phyloP scores from a whole-genome alignment of 53 echinoderm and acorn worm species.

The Zoroaster sp. region DNA sequence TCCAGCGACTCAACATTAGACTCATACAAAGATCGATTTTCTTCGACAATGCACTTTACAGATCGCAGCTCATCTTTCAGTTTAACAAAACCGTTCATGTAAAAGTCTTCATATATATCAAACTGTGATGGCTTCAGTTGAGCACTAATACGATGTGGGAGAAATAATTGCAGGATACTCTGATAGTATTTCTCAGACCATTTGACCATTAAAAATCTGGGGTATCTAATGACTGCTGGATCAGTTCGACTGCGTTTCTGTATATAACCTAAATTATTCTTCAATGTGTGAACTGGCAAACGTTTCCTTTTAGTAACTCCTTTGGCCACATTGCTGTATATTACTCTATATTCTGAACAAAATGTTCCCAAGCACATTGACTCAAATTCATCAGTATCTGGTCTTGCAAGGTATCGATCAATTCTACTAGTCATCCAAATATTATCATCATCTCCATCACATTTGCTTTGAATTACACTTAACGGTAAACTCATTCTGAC shows the following conservation, averaged over 20 bases:
- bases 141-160: slow-evolving; percentile 43
- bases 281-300: neutral
- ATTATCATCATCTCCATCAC: slow-evolving; percentile 31
- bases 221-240: slow-evolving; percentile 63
- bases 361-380: slow-evolving; percentile 54
- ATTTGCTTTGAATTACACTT: slow-evolving; percentile 54
- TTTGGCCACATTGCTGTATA: neutral
- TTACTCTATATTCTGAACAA: neutral
- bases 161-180: slow-evolving; percentile 59
- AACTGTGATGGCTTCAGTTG: slow-evolving; percentile 17
- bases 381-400: slow-evolving; percentile 17
- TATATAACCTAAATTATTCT: slow-evolving; percentile 16
- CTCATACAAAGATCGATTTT: slow-evolving; percentile 18
- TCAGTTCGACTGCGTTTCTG: slow-evolving; percentile 12
- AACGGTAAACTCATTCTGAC: slow-evolving; percentile 70
- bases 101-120: slow-evolving; percentile 61
- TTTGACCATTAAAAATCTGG: slow-evolving; percentile 47
- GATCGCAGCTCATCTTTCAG: slow-evolving; percentile 3
- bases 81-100: slow-evolving; percentile 7
- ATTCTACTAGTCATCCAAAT: slow-evolving; percentile 53
- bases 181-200: slow-evolving; percentile 66
- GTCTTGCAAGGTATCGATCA: slow-evolving; percentile 62
- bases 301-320: neutral
- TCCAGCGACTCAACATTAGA: slow-evolving; percentile 39
- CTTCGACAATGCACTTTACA: slow-evolving; percentile 18